These are phyloP conservation scores for Rhineura floridana DNA, from an alignment of 2,113 vertebrate species.

Conservation along the genomic window DNA sequence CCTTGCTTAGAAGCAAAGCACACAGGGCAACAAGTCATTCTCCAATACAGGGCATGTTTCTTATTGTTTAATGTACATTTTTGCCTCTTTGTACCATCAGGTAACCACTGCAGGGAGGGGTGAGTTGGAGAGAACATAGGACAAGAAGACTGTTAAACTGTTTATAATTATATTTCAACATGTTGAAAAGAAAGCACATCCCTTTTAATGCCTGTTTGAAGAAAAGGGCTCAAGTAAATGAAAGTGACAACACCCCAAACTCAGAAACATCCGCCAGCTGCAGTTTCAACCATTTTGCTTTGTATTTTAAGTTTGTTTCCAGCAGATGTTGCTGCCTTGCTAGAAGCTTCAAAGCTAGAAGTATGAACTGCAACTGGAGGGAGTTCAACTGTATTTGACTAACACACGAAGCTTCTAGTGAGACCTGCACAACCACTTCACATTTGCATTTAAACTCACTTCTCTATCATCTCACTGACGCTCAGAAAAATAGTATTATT, in stretches of 20 bases:
- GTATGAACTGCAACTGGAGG: not conserved
- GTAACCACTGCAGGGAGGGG: not conserved
- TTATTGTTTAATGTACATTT: too few relatives aligned
- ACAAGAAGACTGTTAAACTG: not conserved
- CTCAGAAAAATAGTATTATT: too few relatives aligned
- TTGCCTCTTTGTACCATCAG: not conserved
- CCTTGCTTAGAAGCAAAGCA: not conserved
- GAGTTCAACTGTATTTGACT: not conserved
- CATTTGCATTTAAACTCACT: too few relatives aligned
- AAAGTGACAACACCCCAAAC: not conserved
- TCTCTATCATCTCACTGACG: too few relatives aligned
- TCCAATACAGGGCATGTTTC: not conserved
- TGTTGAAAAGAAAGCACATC: not conserved
- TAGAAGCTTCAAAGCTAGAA: not conserved
- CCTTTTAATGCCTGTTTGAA: not conserved
- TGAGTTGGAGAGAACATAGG: too few relatives aligned
- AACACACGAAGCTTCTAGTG: too few relatives aligned
- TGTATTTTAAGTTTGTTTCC: not conserved
- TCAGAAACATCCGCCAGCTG: not conserved
- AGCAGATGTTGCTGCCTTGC: not conserved
- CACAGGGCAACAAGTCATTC: not conserved
- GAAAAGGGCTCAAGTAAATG: not conserved
- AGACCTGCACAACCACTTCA: too few relatives aligned
- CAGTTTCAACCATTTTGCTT: not conserved
- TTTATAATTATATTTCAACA: not conserved